Conservation (phyloP, 2,113 vertebrate genomes). For the Malurus cyaneus region DNA sequence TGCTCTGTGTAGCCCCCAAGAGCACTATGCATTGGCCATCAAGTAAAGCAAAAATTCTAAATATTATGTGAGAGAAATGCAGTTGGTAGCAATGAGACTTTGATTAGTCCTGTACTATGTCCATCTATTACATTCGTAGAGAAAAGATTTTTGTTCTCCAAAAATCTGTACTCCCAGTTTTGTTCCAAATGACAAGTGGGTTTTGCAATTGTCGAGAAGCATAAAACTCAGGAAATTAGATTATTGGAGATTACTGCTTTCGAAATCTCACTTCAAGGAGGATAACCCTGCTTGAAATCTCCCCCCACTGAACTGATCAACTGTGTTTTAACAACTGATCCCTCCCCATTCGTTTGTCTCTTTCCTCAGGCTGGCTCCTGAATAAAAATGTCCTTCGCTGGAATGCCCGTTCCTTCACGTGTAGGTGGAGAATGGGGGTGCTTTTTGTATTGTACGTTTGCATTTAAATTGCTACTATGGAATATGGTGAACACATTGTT, state of each 20-base stretch:
- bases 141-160: neutral
- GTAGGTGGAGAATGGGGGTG: neutral
- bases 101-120: neutral
- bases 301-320: neutral
- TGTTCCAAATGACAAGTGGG: neutral
- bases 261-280: neutral
- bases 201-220: neutral
- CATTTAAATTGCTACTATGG: slow-evolving; percentile 43
- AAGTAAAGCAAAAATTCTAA: neutral
- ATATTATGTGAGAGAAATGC: neutral
- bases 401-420: neutral
- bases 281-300: neutral
- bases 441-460: neutral
- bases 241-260: neutral
- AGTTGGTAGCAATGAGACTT: neutral
- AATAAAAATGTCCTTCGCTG: neutral
- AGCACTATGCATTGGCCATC: neutral
- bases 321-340: neutral
- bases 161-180: neutral
- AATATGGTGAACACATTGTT: neutral
- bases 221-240: neutral
- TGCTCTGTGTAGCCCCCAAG: accelerated
- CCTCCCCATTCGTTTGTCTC: neutral
- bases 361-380: neutral
- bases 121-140: neutral